Base-by-base conservation (phyloP, 2,888 invertebrate species). In the Erebia ligea region DNA sequence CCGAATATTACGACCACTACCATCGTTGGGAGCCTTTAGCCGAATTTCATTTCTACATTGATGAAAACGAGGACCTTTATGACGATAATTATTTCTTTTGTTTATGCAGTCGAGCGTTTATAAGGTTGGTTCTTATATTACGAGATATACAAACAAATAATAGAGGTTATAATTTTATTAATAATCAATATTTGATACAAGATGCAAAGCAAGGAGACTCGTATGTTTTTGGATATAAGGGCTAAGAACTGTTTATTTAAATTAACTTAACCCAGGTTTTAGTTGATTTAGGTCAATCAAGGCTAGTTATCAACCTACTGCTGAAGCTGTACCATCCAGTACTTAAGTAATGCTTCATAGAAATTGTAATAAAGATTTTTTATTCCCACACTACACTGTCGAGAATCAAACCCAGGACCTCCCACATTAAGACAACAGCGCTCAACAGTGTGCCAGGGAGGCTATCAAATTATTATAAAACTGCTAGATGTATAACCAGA, bases 61-160 rank as follows among this genome's bases (percentile, higher is more conserved):
- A 90, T 67, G 90, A 93, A 71, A 84, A 86, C 76, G 84, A 85
- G 71, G 84, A 86, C 34, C 81, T 84, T 25, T 78, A 79, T 69
- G 85, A 90, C 73, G 86, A 90, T 71, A 94, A 94, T 80, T 94
- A 94, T 80, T 91, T 95, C 78, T 95, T 95, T 82, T 96, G 96
- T 86, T 92, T 96, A 74, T 96, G 96, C 86, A 96, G 95, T 86
- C 93, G 96, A 87, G 95, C 95, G 74, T 95, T 95, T 81, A 93
- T 96, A 81, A 94, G 95, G 96, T 96, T 21, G 66, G 67, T 69
- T 58, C 19, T 21, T 21, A 10, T 19, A 45, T 1, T 42, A 45
- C 19, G 9, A 17, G 2, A 1, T 34, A 42, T 5, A 45, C 34
- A 11, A 34, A 1, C n/a, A 61, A 9, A 9, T 40, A 13, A 21